Evolutionary conservation across 37 sponge, comb jelly and placozoan species (phyloP), one percentile per base, ranked within the genome.

Genomic region (Axinella damicornis): DNA sequence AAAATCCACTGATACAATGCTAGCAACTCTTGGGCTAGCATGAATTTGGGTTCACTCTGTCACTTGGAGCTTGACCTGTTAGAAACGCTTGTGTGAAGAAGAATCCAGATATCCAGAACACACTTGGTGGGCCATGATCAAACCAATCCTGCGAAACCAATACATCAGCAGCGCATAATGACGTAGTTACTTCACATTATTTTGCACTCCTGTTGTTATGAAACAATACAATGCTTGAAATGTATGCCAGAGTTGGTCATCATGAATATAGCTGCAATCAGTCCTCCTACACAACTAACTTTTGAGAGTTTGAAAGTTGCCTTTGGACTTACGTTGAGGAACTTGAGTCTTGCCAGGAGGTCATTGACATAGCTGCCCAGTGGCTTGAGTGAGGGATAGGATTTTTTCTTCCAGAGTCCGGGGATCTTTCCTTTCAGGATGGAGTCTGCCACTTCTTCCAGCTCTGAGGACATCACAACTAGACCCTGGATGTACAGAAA

Each of bases 61-160:
- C 46, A 46, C 46, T 46, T 46, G 46, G 6, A 46, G 22, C 0
- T 63, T 55, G 79, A 98, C 99, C 99, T 83, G 99, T 99, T 31
- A 99, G 76, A 83, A 99, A 99, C 40, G 99, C 99, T 74, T 99
- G 99, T 37, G 99, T 99, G 90, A 99, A 99, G 88, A 92, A 99
- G 85, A 99, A 99, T 37, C 99, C 99, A 53, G 99, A 99, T 14
- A 99, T 76, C 99, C 99, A 99, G 87, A 94, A 99, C 25, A 94
- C 89, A 65, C 65, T 81, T 13, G 99, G 99, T 52, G 94, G 94
- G 4, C 97, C 99, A 22, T 78, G n/a, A 58, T 99, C 97, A 89
- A 87, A 96, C 99, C 99, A 99, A 58, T 99, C 97, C 91, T 92
- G 65, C 39, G 56, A 40, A 39, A 54, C n/a, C n/a, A 15, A 83